Percentiles rank a stretch among this genome's conserved stretches.
Conservation (phyloP, 2,797 vertebrate genomes). For the Odontamblyopus rebecca region DNA sequence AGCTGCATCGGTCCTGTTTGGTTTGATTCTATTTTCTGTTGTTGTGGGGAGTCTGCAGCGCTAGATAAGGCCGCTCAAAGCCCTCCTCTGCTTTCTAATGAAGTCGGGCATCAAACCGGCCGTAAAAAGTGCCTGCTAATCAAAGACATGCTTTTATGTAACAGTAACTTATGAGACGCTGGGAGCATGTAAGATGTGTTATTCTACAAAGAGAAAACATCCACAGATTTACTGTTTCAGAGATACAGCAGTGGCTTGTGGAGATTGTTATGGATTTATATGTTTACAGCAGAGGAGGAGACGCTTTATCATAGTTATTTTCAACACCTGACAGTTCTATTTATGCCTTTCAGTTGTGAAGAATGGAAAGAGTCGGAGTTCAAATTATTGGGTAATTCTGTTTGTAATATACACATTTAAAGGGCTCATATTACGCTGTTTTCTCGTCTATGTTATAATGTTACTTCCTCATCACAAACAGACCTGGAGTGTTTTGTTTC, state of each 20-base stretch:
- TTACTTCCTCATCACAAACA: no score
- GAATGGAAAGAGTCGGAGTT: background rate
- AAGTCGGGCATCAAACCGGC: background rate
- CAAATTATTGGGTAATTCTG: background rate
- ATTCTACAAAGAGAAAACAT: background rate
- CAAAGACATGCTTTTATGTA: slow-evolving; percentile 4
- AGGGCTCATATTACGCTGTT: no score
- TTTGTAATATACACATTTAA: no score
- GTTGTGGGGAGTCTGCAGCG: slow-evolving; percentile 25
- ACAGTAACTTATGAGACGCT: background rate
- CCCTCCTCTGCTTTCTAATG: slow-evolving; percentile 14
- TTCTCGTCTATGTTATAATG: no score
- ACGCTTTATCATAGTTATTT: background rate
- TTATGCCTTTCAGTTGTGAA: background rate
- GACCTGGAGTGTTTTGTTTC: no score
- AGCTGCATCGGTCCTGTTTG: background rate
- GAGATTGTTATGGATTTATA: no score
- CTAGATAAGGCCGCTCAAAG: slow-evolving; percentile 38
- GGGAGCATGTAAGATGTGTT: background rate
- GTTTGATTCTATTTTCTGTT: slow-evolving; percentile 2
- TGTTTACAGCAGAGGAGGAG: background rate
- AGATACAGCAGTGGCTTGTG: background rate
- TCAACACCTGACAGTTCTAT: background rate
- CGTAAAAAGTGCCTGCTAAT: slow-evolving; percentile 13
- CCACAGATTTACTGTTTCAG: background rate